Evolutionary conservation across 1,140 invertebrate species (phyloP).

Genomic region (Steinernema feltiae): DNA sequence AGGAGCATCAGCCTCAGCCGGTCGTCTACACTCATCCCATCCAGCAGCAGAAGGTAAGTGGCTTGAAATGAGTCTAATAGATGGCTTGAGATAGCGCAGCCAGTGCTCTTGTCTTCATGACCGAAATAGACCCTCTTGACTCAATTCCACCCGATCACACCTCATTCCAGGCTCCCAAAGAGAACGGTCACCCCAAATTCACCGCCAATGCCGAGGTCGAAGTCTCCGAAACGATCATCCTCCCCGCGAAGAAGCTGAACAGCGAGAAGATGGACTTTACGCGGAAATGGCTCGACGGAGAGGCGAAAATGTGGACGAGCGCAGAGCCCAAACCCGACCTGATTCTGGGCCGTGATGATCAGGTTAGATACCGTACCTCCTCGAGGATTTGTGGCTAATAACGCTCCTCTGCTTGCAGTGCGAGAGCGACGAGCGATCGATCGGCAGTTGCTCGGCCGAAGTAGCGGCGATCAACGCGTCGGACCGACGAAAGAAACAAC

Average conservation of each 20-base stretch:
- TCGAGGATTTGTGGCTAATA: background rate
- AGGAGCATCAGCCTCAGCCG: slow-evolving; percentile 3
- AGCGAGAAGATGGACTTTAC: slow-evolving; percentile 56
- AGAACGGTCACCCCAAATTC: background rate
- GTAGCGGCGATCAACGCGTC: slow-evolving; percentile 55
- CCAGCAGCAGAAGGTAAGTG: too few relatives aligned
- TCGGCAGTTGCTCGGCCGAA: slow-evolving; percentile 56
- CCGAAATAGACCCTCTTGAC: too few relatives aligned
- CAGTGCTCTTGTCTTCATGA: too few relatives aligned
- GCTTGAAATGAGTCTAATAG: too few relatives aligned
- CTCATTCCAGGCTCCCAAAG: background rate
- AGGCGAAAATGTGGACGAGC: slow-evolving; percentile 38
- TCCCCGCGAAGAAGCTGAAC: slow-evolving; percentile 45
- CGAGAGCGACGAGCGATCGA: slow-evolving; percentile 48
- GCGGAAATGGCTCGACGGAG: slow-evolving; percentile 48
- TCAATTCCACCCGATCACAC: background rate
- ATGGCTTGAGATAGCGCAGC: too few relatives aligned
- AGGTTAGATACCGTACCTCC: background rate
- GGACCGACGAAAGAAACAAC: slow-evolving; percentile 28
- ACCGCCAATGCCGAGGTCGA: slow-evolving; percentile 36
- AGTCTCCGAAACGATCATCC: slow-evolving; percentile 53
- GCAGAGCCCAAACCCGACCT: slow-evolving; percentile 27
- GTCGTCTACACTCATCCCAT: background rate
- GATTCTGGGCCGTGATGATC: slow-evolving; percentile 14
- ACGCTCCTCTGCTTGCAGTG: too few relatives aligned